Conservation (phyloP, 2,888 invertebrate species). For the Chymomyza caudatula region DNA sequence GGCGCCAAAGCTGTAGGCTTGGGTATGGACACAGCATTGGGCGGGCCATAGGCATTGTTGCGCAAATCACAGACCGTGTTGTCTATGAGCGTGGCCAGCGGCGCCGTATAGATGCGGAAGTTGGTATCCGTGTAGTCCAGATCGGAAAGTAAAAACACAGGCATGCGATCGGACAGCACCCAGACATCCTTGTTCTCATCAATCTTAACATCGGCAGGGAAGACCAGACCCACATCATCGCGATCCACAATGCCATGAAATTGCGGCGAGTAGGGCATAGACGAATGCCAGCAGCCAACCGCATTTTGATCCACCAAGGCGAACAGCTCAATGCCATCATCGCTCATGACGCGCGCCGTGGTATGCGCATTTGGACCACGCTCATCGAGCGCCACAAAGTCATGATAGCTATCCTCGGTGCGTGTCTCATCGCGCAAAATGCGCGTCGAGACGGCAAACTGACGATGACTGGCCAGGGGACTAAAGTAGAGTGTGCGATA, state of each 20-base stretch:
- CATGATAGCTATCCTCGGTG: constrained; percentile 84
- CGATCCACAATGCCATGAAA: constrained; percentile 85
- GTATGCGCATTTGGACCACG: constrained; percentile 85
- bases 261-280: constrained; percentile 82
- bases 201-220: constrained; percentile 89
- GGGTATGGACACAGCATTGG: constrained; percentile 58
- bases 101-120: constrained; percentile 86
- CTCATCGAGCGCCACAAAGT: constrained; percentile 82
- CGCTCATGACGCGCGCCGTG: constrained; percentile 86
- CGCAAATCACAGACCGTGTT: constrained; percentile 86
- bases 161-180: constrained; percentile 91
- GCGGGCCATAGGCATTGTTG: constrained; percentile 66
- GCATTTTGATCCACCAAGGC: constrained; percentile 89
- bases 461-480: constrained; percentile 87
- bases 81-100: constrained; percentile 82
- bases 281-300: constrained; percentile 89
- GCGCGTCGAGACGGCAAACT: constrained; percentile 88
- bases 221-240: constrained; percentile 87
- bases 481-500: constrained; percentile 87
- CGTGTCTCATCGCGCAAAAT: constrained; percentile 84
- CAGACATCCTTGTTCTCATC: constrained; percentile 85
- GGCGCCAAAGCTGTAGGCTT: constrained; percentile 32
- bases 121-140: constrained; percentile 88
- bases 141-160: constrained; percentile 84
- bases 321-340: constrained; percentile 86